Percentiles rank a stretch among this genome's conserved stretches.
These are phyloP conservation scores for Muscicapa comitata DNA, from an alignment of 2,797 vertebrate species.

Conservation along the genomic window DNA sequence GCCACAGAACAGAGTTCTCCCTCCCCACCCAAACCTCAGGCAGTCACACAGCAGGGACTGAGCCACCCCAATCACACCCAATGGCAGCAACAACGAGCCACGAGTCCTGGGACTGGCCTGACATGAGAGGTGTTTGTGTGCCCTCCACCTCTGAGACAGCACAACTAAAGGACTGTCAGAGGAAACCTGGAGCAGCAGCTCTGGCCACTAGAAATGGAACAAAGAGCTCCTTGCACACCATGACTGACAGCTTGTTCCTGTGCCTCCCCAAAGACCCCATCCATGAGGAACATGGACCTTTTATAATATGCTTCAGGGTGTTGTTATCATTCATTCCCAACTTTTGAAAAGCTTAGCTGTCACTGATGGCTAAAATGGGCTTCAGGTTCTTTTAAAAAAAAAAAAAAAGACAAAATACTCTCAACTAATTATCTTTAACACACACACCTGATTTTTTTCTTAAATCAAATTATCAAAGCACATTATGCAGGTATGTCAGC, in stretches of 20 bases:
- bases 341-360: not conserved
- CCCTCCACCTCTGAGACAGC: not conserved
- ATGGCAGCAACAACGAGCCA: not conserved
- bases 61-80: not conserved
- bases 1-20: not conserved
- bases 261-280: not conserved
- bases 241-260: not conserved
- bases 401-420: not conserved
- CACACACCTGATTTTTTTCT: not conserved
- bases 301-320: not conserved
- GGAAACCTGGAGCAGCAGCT: not conserved
- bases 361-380: not conserved
- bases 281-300: conserved; percentile 1
- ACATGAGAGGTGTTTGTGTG: not conserved
- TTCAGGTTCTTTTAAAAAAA: not conserved
- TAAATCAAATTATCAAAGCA: not conserved
- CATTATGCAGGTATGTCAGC: not conserved
- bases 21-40: rapidly evolving
- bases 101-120: not conserved
- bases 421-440: not conserved
- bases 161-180: not conserved
- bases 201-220: not conserved
- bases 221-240: not conserved
- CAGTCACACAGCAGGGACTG: not conserved
- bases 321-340: not conserved